These are phyloP conservation scores for Melanostoma mellinum DNA, from an alignment of 2,888 invertebrate genomes.

Conservation along the genomic window DNA sequence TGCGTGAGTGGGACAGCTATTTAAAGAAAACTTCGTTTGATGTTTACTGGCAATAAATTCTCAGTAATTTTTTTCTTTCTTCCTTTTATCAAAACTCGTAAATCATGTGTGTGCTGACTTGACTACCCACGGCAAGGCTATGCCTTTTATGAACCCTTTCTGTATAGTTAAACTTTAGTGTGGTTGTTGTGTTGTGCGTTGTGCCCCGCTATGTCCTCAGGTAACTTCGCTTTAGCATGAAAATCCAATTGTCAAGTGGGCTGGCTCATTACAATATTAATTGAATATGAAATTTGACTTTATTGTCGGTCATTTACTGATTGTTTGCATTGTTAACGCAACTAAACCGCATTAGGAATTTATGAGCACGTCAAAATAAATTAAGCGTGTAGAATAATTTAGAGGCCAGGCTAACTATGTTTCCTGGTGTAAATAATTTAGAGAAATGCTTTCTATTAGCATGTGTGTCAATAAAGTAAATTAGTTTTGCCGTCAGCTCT, in stretches of 20 bases:
- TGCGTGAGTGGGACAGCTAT: slow-evolving; percentile 48
- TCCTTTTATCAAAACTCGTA: slow-evolving; percentile 45
- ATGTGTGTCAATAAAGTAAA: slow-evolving; percentile 15
- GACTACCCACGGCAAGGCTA: neutral
- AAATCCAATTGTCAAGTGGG: neutral
- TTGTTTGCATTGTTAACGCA: slow-evolving; percentile 40
- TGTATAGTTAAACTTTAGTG: neutral
- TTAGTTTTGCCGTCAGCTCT: neutral
- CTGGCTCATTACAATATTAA: slow-evolving; percentile 65
- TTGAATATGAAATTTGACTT: slow-evolving; percentile 70
- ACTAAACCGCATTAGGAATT: slow-evolving; percentile 26
- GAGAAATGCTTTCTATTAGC: slow-evolving; percentile 7
- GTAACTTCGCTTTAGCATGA: neutral
- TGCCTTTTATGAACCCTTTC: slow-evolving; percentile 51
- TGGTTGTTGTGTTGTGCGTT: slow-evolving; percentile 3
- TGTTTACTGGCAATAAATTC: slow-evolving; percentile 60
- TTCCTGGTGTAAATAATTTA: slow-evolving; percentile 22
- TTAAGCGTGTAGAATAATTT: slow-evolving; percentile 28
- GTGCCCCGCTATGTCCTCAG: neutral
- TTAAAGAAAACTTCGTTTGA: slow-evolving; percentile 52
- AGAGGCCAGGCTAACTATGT: neutral
- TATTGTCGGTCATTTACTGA: slow-evolving; percentile 60
- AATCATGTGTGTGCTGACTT: slow-evolving; percentile 60
- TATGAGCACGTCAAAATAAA: slow-evolving; percentile 42
- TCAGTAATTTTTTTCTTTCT: slow-evolving; percentile 12